Conservation (phyloP, 2,888 invertebrate species). For the Syrphus vitripennis region DNA sequence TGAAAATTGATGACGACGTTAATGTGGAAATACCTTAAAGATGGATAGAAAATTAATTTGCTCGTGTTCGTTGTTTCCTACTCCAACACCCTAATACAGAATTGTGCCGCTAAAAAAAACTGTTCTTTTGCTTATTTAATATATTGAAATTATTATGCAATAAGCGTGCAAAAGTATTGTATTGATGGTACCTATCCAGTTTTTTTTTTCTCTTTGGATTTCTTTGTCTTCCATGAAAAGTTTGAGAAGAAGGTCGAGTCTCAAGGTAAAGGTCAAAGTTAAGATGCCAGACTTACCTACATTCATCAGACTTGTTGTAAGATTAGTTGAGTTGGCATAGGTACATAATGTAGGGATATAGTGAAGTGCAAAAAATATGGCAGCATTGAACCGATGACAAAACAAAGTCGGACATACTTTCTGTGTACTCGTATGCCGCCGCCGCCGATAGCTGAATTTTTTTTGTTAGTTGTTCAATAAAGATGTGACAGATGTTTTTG, state of each 20-base stretch:
- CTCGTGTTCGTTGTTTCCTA: not conserved
- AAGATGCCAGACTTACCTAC: not conserved
- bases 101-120: slow-evolving; percentile 8
- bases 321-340: not conserved
- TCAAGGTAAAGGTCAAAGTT: slow-evolving; percentile 11
- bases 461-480: not conserved
- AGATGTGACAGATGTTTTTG: slow-evolving; percentile 12
- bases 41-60: not conserved
- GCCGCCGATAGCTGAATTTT: not conserved
- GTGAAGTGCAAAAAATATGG: not conserved
- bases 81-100: not conserved
- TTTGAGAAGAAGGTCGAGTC: too few relatives aligned
- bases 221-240: not conserved
- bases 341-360: too few relatives aligned
- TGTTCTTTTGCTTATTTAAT: not conserved
- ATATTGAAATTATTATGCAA: slow-evolving; percentile 19
- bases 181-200: not conserved
- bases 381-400: not conserved
- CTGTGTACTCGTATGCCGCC: not conserved
- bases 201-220: not conserved
- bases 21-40: slow-evolving; percentile 21
- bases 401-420: not conserved
- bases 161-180: not conserved
- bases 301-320: not conserved
- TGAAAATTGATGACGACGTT: slow-evolving; percentile 52